phyloP scores from a whole-genome alignment of 2,113 vertebrate species.

The Casuarius casuarius region DNA sequence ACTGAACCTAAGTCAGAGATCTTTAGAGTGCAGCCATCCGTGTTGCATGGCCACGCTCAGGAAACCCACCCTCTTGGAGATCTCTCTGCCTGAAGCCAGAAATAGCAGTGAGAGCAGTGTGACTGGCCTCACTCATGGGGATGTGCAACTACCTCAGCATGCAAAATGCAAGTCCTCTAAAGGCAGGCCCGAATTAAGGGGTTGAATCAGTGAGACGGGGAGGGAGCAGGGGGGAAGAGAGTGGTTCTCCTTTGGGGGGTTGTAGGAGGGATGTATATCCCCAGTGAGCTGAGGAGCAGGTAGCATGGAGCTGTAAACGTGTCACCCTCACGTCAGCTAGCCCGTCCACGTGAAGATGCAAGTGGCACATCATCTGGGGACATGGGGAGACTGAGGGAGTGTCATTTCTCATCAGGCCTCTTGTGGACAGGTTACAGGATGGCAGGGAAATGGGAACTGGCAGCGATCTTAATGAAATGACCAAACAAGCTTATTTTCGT shows the following conservation, averaged over 20 bases:
- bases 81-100: neutral
- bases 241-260: neutral
- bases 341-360: neutral
- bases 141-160: rapidly evolving
- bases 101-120: neutral
- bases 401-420: constrained; percentile 63
- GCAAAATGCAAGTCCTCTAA: neutral
- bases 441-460: constrained; percentile 58
- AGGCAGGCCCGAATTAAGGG: neutral
- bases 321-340: neutral
- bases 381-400: neutral
- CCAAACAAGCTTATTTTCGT: neutral
- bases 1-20: neutral
- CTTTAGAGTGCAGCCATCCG: neutral
- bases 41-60: neutral
- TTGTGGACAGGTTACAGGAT: constrained; percentile 15
- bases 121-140: neutral
- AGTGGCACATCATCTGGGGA: neutral
- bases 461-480: constrained; percentile 49
- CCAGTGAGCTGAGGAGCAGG: neutral
- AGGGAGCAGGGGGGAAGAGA: rapidly evolving
- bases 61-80: neutral
- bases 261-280: neutral
- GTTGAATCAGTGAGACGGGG: neutral
- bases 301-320: neutral